Evolutionary conservation across 2,888 invertebrate genomes (phyloP).

Genomic region (Drosophila putrida): DNA sequence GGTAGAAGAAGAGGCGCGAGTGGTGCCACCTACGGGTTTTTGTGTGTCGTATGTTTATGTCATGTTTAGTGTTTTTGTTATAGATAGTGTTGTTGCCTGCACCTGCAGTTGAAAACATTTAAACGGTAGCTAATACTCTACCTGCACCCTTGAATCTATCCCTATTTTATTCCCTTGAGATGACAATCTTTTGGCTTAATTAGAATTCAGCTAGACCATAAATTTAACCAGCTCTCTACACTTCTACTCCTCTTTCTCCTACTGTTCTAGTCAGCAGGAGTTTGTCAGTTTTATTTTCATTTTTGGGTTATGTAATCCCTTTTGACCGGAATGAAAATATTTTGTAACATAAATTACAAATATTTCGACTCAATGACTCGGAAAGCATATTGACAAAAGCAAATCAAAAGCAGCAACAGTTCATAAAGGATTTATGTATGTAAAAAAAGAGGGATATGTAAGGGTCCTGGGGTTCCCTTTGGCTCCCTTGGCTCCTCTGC

Average conservation of each 20-base stretch:
- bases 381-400: slow-evolving; percentile 18
- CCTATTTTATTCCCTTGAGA: slow-evolving; percentile 18
- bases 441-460: slow-evolving; percentile 1
- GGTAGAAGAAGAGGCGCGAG: slow-evolving; percentile 53
- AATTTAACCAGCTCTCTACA: slow-evolving; percentile 34
- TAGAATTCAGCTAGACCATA: slow-evolving; percentile 56
- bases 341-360: slow-evolving; percentile 74
- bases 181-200: slow-evolving; percentile 69
- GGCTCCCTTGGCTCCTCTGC: neutral
- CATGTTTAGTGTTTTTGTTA: slow-evolving; percentile 44
- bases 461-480: slow-evolving; percentile 24
- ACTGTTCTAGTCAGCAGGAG: neutral
- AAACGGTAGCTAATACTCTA: slow-evolving; percentile 43
- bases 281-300: no score
- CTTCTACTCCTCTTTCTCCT: neutral
- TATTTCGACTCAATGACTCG: slow-evolving; percentile 39
- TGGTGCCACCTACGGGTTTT: slow-evolving; percentile 64
- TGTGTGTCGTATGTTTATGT: slow-evolving; percentile 32
- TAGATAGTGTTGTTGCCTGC: slow-evolving; percentile 16
- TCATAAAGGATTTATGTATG: slow-evolving; percentile 11
- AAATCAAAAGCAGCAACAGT: slow-evolving; percentile 24
- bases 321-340: slow-evolving; percentile 62
- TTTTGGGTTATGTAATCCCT: slow-evolving; percentile 42
- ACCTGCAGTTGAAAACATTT: slow-evolving; percentile 29
- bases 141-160: slow-evolving; percentile 23